Base-by-base conservation (phyloP, 2,113 vertebrate genomes). In the Ploceus nigricollis region DNA sequence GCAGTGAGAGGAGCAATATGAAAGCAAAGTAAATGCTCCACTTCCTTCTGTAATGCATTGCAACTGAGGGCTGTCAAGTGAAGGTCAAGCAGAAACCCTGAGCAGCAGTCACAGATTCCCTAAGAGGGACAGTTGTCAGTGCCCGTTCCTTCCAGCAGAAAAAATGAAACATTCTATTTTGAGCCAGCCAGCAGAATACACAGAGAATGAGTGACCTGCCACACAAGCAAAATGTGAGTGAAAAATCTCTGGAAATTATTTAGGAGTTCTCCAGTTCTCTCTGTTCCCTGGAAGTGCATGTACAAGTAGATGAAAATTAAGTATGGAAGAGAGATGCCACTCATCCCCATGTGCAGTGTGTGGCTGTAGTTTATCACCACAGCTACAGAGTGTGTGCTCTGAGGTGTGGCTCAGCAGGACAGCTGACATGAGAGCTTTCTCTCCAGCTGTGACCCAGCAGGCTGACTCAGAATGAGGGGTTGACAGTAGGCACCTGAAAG, bases 71-170 rank as follows among this genome's bases (percentile, higher is more conserved):
- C 56, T 95, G 90, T 86, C 92, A 82, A 90, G 64, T 20, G 79
- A 96, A 96, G 92, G 94, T 86, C 90, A 92, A 65, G 79, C 68
- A 94, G 82, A 71, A 96, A 54, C 64, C 56, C 76, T 68, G 80
- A 93, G 82, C 75, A 85, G 69, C 21, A 77, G 64, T 31, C 82
- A 71, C 60, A 82, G 56, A 75, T 71, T 86, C 82, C 85, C 82
- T 81, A 8, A 92, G 73, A 95, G 79, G 72, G 93, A 87, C 92
- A 89, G 51, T 93, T 80, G 66, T 71, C 87, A 87, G 50, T 39
- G 50, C 54, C 61, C 4, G 2, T 78, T 89, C 77, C 84, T 89
- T 84, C 56, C 78, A 64, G 75, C 76, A 83, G 54, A 44, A 90
- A 87, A 89, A 84, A 75, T 48, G 58, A 95, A 94, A 35, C 1